Evolutionary conservation across 1,140 invertebrate genomes (phyloP).

Genomic region (Drosophila sucinea): DNA sequence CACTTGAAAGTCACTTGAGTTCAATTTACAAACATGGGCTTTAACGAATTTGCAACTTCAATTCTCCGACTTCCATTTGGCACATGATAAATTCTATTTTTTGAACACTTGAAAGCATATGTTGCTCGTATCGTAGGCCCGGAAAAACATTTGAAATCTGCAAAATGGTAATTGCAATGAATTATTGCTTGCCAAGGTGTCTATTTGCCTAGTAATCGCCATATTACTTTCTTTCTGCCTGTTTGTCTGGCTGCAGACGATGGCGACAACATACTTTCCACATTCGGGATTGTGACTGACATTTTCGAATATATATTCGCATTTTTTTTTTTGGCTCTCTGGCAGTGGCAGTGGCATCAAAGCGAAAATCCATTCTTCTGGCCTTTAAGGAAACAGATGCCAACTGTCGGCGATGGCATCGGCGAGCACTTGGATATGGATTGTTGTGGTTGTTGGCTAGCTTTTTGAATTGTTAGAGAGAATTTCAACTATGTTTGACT

Average conservation of each 20-base stretch:
- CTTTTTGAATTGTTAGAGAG: slow-evolving; percentile 50
- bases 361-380: slow-evolving; percentile 26
- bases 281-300: slow-evolving; percentile 48
- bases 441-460: slow-evolving; percentile 37
- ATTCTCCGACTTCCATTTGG: not conserved
- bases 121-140: too few relatives aligned
- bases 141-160: slow-evolving; percentile 35
- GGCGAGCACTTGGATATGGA: slow-evolving; percentile 18
- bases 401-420: slow-evolving; percentile 26
- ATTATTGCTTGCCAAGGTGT: slow-evolving; percentile 44
- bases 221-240: slow-evolving; percentile 3
- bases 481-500: slow-evolving; percentile 56
- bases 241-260: not conserved
- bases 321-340: slow-evolving; percentile 7
- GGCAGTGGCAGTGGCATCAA: not conserved
- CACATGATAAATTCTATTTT: not conserved
- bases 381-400: slow-evolving; percentile 53
- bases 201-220: slow-evolving; percentile 3
- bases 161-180: slow-evolving; percentile 32
- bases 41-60: not conserved
- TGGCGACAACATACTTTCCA: slow-evolving; percentile 42
- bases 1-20: too few relatives aligned
- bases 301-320: slow-evolving; percentile 63
- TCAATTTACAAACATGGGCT: too few relatives aligned
- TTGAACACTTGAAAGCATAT: not conserved